Conservation (phyloP, 1,140 invertebrate genomes). For the Lucilia sericata region DNA sequence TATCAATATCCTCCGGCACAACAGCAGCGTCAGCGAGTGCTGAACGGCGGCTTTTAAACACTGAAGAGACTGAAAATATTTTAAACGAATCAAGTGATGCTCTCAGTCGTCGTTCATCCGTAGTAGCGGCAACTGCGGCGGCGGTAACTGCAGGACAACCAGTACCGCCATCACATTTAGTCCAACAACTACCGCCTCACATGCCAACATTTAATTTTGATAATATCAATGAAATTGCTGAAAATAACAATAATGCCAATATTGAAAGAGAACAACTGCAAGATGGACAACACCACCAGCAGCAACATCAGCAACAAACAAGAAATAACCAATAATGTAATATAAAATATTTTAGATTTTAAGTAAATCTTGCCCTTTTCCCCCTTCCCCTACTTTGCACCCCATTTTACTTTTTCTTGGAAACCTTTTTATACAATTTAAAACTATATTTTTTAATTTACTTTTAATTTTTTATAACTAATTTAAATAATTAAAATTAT, state of each 20-base stretch:
- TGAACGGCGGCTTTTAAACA: constrained; percentile 32
- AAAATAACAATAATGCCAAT: constrained; percentile 66
- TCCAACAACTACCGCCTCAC: constrained; percentile 10
- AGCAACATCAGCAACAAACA: not conserved
- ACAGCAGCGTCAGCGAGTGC: not conserved
- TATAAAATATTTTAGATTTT: not conserved
- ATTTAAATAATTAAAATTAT: constrained; percentile 14
- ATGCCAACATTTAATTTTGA: constrained; percentile 51
- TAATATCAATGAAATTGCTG: constrained; percentile 66
- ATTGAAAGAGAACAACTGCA: constrained; percentile 63
- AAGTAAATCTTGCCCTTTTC: not conserved
- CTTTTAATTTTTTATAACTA: not conserved
- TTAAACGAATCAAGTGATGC: constrained; percentile 54
- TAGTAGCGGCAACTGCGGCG: not conserved
- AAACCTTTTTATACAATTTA: not conserved
- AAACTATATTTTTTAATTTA: not conserved
- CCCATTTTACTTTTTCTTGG: not conserved
- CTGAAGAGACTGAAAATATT: constrained; percentile 63
- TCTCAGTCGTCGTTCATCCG: not conserved
- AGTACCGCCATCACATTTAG: not conserved
- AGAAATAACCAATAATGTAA: constrained; percentile 8
- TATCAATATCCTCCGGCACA: not conserved
- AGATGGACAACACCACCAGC: constrained; percentile 47
- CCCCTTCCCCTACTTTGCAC: not conserved
- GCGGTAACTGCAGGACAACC: not conserved